phyloP scores from a whole-genome alignment of 2,888 invertebrate genomes.

The Heteropelma amictum region DNA sequence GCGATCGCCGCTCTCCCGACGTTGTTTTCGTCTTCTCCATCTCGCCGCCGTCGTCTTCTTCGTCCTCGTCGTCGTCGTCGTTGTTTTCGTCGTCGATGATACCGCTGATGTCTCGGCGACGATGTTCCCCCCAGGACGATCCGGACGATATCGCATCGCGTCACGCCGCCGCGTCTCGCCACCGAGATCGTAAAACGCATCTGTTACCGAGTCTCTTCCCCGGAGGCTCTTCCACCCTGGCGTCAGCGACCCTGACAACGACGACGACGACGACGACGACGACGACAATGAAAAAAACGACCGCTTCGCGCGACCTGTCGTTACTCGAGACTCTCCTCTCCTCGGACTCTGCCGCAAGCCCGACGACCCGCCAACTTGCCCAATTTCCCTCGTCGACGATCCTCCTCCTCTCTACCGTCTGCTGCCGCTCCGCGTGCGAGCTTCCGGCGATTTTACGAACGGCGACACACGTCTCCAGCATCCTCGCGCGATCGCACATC shows the following conservation, averaged over 20 bases:
- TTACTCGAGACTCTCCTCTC: neutral
- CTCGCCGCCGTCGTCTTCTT: neutral
- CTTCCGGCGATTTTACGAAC: no score
- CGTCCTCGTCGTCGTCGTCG: neutral
- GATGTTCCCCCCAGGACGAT: conserved; percentile 58
- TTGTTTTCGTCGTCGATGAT: neutral
- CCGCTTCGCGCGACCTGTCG: conserved; percentile 33
- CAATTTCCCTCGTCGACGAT: no score
- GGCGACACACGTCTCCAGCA: no score
- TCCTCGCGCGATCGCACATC: no score
- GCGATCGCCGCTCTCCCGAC: no score
- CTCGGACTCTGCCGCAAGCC: no score
- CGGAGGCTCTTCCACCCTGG: conserved; percentile 57
- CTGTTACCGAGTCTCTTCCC: conserved; percentile 68
- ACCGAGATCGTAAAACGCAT: conserved; percentile 73
- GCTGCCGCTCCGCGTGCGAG: no score
- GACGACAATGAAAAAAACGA: no score
- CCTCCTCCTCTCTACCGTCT: no score
- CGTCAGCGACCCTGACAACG: no score
- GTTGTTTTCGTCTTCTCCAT: neutral
- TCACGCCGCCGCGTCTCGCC: conserved; percentile 76
- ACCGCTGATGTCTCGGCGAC: conserved; percentile 56
- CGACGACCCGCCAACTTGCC: no score
- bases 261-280: no score
- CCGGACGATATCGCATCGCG: conserved; percentile 77